Evolutionary conservation across 1,140 invertebrate species (phyloP).

Genomic region (Melipona quadrifasciata): DNA sequence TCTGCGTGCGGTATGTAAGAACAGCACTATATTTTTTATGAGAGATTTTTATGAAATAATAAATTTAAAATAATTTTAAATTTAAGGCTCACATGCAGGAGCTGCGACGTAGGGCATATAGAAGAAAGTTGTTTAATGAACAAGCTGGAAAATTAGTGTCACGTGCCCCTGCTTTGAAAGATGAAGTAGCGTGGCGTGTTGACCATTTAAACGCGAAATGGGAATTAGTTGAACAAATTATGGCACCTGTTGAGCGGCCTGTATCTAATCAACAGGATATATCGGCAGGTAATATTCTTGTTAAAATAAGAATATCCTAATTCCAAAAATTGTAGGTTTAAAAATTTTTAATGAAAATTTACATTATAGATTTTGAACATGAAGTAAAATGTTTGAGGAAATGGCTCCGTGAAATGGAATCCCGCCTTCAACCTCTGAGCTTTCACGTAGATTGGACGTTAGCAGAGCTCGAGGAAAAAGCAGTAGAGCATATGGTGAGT

Average conservation of each 20-base stretch:
- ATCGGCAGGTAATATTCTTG: constrained; percentile 75
- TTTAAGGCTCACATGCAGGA: constrained; percentile 89
- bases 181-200: constrained; percentile 89
- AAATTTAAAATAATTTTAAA: constrained; percentile 42
- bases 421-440: constrained; percentile 85
- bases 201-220: constrained; percentile 89
- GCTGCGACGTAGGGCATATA: constrained; percentile 86
- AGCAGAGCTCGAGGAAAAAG: constrained; percentile 86
- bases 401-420: constrained; percentile 85
- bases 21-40: not conserved
- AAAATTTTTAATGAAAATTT: constrained; percentile 8
- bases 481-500: constrained; percentile 87
- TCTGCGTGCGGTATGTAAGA: constrained; percentile 85
- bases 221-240: constrained; percentile 86
- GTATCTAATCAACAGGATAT: constrained; percentile 79
- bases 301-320: not conserved
- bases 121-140: constrained; percentile 89
- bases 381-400: constrained; percentile 87
- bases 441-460: constrained; percentile 84
- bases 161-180: constrained; percentile 87
- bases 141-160: constrained; percentile 88
- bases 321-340: too few species aligned
- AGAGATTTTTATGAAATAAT: not conserved
- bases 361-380: constrained; percentile 85
- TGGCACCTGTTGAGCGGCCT: constrained; percentile 79